Base-by-base conservation (phyloP, 2,888 invertebrate species). In the Bombylius discolor region DNA sequence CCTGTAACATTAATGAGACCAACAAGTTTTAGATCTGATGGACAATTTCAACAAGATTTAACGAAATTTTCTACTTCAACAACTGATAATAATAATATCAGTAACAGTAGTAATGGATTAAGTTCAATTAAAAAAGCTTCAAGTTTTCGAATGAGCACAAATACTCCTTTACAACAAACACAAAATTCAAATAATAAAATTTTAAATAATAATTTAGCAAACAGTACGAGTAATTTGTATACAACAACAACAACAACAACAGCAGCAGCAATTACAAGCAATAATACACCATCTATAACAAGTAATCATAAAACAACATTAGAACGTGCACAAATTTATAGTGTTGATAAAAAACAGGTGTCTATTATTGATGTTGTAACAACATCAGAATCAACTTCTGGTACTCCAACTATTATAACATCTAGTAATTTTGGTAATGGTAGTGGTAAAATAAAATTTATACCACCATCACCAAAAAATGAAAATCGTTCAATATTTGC, bases 281-380 rank as follows among this genome's bases (percentile, higher is more conserved):
- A 46, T 23, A 23, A 23, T 23, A 23, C 23, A 23, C 23, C 23
- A 23, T 23, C 23, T 2, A 23, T 23, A 23, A 23, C 34, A 36
- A 47, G 52, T 49, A 60, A 58, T 52, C 55, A 55, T 49, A 58
- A 55, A 39, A 62, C 63, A 23, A 61, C 60, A 13, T 50, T 63
- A 14, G 62, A 62, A 55, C 58, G 63, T 51, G 62, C 63, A 54
- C 62, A 63, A 58, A 58, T 63, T 48, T 63, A 62, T 57, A 63
- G 57, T 56, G 63, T 63, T 33, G 62, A 63, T 52, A 63, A 63
- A 51, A 58, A 63, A 49, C 63, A 63, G 54, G 62, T 63, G n/a
- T 56, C 61, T 39, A 61, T 62, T 14, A 60, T 63, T 45, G 60
- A 63, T 56, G 59, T 63, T 4, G 55, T 47, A 39, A 55, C 58